Evolutionary conservation across 1,140 invertebrate genomes (phyloP).

Genomic region (Cotesia typhae): DNA sequence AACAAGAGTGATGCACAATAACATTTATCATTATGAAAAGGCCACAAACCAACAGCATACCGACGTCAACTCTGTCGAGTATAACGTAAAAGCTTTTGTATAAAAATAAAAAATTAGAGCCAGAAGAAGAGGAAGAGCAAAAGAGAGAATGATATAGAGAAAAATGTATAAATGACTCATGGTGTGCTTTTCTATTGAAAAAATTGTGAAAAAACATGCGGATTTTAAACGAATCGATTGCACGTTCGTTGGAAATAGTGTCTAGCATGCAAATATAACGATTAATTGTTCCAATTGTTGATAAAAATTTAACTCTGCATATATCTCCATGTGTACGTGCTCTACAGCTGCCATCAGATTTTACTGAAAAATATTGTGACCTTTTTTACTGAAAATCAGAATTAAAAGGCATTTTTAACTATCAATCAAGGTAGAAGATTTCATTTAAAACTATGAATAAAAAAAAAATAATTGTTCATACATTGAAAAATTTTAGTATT

Average conservation of each 20-base stretch:
- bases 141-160: neutral
- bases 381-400: no score
- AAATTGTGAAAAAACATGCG: neutral
- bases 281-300: slow-evolving; percentile 10
- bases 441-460: no score
- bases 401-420: neutral
- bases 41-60: slow-evolving; percentile 22
- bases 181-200: slow-evolving; percentile 13
- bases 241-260: slow-evolving; percentile 1
- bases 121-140: neutral
- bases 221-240: slow-evolving; percentile 12
- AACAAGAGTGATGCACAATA: slow-evolving; percentile 41
- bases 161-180: slow-evolving; percentile 11
- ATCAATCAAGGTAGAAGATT: neutral
- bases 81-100: slow-evolving; percentile 12
- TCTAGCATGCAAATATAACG: slow-evolving; percentile 22
- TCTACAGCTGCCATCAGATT: neutral
- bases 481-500: slow-evolving; percentile 34
- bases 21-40: slow-evolving; percentile 41
- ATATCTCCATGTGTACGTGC: neutral
- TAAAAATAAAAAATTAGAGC: slow-evolving; percentile 4
- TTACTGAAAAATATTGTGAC: no score
- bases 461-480: neutral
- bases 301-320: slow-evolving; percentile 7
- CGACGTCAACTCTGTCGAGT: slow-evolving; percentile 27